phyloP scores from a whole-genome alignment of 2,113 vertebrate species.

The Vulpes vulpes region DNA sequence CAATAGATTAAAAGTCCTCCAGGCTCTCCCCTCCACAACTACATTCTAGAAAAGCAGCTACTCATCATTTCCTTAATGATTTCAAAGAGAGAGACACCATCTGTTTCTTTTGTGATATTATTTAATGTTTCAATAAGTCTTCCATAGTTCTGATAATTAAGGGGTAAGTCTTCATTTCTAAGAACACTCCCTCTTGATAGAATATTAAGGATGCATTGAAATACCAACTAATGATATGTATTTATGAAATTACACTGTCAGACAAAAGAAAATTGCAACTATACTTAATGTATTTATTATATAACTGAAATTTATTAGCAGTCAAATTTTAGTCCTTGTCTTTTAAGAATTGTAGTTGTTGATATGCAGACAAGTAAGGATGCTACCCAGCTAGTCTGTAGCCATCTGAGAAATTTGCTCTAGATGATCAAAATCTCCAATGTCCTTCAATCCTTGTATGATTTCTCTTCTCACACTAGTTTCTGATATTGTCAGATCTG shows the following conservation, averaged over 20 bases:
- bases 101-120: not conserved
- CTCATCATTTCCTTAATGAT: not conserved
- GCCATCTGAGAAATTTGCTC: not conserved
- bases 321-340: not conserved
- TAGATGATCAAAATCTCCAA: not conserved
- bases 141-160: slow-evolving; percentile 56
- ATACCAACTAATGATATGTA: slow-evolving; percentile 45
- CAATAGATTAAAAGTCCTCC: not conserved
- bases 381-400: not conserved
- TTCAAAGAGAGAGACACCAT: slow-evolving; percentile 32
- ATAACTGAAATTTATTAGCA: not conserved
- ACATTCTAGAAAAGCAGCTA: not conserved
- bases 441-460: not conserved
- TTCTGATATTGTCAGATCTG: not conserved
- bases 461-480: not conserved
- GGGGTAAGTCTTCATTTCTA: not conserved
- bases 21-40: not conserved
- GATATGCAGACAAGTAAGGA: not conserved
- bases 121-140: slow-evolving; percentile 8
- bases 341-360: slow-evolving; percentile 4
- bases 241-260: slow-evolving; percentile 36
- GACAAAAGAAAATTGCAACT: slow-evolving; percentile 34
- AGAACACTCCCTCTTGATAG: not conserved
- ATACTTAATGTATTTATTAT: not conserved
- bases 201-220: slow-evolving; percentile 38